Evolutionary conservation across 2,888 invertebrate species (phyloP).

Genomic region (Rugalucina vietnamica): DNA sequence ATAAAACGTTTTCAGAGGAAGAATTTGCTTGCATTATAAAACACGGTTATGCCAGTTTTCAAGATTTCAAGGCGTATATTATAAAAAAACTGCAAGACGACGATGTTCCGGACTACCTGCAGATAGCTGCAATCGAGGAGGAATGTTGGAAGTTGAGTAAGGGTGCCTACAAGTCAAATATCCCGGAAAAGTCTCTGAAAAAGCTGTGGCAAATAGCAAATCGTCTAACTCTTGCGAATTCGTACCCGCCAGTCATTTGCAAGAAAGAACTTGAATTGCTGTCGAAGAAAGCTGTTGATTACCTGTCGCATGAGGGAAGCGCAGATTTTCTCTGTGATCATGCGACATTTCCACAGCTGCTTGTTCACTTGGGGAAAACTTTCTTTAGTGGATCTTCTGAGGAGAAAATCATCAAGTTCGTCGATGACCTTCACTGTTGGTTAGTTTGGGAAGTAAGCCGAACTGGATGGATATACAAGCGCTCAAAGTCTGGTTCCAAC

Average conservation of each 20-base stretch:
- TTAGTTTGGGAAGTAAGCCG: slow-evolving; percentile 55
- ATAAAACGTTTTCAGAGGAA: background rate
- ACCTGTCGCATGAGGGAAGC: slow-evolving; percentile 7
- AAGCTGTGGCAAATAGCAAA: slow-evolving; percentile 59
- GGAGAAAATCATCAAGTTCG: slow-evolving; percentile 3
- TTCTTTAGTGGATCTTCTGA: slow-evolving; percentile 24
- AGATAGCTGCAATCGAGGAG: slow-evolving; percentile 34
- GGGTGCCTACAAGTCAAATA: slow-evolving; percentile 11
- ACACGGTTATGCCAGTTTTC: slow-evolving; percentile 17
- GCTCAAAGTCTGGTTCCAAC: slow-evolving; percentile 56
- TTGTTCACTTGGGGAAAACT: slow-evolving; percentile 6
- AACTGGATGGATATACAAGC: slow-evolving; percentile 55
- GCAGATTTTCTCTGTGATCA: too few relatives aligned
- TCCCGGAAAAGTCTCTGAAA: slow-evolving; percentile 15
- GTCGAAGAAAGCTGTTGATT: slow-evolving; percentile 36
- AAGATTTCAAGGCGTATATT: slow-evolving; percentile 26
- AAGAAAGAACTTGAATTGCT: slow-evolving; percentile 46
- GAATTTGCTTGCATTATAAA: background rate
- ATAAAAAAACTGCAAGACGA: slow-evolving; percentile 9
- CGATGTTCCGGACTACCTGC: background rate
- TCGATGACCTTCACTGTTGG: slow-evolving; percentile 57
- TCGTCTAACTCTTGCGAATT: slow-evolving; percentile 43
- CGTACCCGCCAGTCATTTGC: slow-evolving; percentile 51
- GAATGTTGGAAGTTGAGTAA: slow-evolving; percentile 6
- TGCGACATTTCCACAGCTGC: slow-evolving; percentile 15